Conservation (phyloP, 2,113 vertebrate genomes). For the Dromiciops gliroides region DNA sequence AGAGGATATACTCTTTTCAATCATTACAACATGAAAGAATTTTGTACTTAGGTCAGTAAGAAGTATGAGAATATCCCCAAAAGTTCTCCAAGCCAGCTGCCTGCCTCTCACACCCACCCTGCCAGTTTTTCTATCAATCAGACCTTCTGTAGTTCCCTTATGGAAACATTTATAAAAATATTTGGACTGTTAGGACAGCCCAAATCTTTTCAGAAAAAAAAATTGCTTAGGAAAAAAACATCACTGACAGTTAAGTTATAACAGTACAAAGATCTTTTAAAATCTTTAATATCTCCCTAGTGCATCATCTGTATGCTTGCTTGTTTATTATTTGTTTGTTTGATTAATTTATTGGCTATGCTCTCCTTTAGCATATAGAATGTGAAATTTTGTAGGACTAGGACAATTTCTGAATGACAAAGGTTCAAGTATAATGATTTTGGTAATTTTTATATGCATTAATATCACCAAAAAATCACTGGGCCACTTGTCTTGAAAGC, state of each 20-base stretch:
- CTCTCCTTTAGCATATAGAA: neutral
- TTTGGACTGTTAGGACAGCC: constrained; percentile 13
- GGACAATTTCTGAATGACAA: neutral
- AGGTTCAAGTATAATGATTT: neutral
- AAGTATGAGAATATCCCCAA: constrained; percentile 10
- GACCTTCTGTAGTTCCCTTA: neutral
- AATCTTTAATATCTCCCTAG: neutral
- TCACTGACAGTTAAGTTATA: neutral
- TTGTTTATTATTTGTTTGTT: neutral
- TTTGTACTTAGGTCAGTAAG: neutral
- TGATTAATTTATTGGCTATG: neutral
- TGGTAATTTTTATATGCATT: constrained; percentile 8
- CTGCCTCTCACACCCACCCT: constrained; percentile 11
- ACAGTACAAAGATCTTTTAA: neutral
- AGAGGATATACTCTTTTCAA: constrained; percentile 33
- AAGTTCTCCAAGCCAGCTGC: constrained; percentile 34
- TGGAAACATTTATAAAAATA: constrained; percentile 46
- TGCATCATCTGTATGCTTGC: neutral
- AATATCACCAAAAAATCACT: neutral
- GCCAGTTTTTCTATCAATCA: constrained; percentile 36
- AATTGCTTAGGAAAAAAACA: neutral
- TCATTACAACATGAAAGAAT: constrained; percentile 34
- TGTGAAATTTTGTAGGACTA: neutral
- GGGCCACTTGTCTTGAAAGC: neutral
- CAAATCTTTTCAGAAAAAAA: neutral